These are phyloP conservation scores for Entosphenus tridentatus DNA, from an alignment of 2,113 vertebrate genomes.

Conservation along the genomic window DNA sequence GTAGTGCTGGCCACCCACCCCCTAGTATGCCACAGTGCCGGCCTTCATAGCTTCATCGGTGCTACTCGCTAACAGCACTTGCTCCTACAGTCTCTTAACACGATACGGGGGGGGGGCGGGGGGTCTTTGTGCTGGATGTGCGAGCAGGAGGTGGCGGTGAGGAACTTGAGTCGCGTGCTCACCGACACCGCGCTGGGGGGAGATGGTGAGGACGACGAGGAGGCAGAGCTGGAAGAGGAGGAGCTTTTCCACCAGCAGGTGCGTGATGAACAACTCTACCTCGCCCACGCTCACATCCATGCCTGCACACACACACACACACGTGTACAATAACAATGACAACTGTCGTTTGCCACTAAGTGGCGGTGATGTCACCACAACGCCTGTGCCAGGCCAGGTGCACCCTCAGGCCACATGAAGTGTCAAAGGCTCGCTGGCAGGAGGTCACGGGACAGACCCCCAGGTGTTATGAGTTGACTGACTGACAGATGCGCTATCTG, in stretches of 20 bases:
- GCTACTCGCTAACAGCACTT: too few relatives aligned
- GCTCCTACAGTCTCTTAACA: too few relatives aligned
- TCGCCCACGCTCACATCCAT: neutral
- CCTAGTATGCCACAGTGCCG: too few relatives aligned
- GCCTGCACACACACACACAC: neutral
- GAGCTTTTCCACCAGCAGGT: slow-evolving; percentile 55
- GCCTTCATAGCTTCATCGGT: too few relatives aligned
- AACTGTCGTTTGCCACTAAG: neutral
- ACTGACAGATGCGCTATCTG: too few relatives aligned
- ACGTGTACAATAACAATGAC: neutral
- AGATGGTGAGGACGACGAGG: slow-evolving; percentile 33
- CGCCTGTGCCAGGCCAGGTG: neutral
- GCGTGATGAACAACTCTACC: slow-evolving; percentile 7
- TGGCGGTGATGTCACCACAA: neutral
- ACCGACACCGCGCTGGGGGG: slow-evolving; percentile 16
- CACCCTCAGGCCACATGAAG: neutral
- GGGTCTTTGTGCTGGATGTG: too few relatives aligned
- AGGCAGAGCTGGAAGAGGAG: slow-evolving; percentile 56
- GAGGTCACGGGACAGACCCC: neutral
- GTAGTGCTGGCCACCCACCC: too few relatives aligned
- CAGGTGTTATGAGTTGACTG: too few relatives aligned
- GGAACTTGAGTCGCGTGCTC: slow-evolving; percentile 27
- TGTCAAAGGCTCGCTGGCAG: neutral
- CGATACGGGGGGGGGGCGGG: too few relatives aligned
- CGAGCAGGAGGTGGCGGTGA: slow-evolving; percentile 53